These are phyloP conservation scores for Leptoclinus maculatus DNA, from an alignment of 2,797 vertebrate genomes.

Conservation along the genomic window DNA sequence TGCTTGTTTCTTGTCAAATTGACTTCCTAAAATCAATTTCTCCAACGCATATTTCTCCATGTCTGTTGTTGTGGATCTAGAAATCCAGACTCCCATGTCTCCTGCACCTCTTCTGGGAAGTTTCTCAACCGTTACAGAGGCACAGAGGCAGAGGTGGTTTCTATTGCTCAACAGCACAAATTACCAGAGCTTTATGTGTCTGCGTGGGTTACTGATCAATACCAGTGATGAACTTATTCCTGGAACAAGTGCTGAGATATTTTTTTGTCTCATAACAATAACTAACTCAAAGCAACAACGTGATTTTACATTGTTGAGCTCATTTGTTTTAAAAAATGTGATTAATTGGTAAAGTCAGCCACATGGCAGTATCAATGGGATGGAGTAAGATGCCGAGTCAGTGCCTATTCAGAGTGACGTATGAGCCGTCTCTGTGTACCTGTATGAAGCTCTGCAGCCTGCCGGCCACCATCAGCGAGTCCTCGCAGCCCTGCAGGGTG, in stretches of 20 bases:
- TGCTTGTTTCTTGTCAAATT: not conserved
- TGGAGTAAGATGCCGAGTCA: not conserved
- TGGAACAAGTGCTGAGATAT: not conserved
- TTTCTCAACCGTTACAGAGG: not conserved
- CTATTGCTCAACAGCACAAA: not conserved
- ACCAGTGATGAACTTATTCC: not conserved
- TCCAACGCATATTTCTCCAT: not conserved
- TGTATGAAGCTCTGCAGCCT: slow-evolving; percentile 92
- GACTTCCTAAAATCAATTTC: not conserved
- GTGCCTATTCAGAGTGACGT: not conserved
- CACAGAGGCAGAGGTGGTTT: not conserved
- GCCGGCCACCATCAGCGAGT: slow-evolving; percentile 89
- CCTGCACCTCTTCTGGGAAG: not conserved
- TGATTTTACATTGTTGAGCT: not conserved
- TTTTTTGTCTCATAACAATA: not conserved
- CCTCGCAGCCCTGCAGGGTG: slow-evolving; percentile 91
- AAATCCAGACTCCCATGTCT: not conserved
- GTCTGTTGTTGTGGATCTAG: not conserved
- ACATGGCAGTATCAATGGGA: not conserved
- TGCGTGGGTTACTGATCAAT: slow-evolving; percentile 1
- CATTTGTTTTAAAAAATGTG: not conserved
- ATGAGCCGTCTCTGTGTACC: slow-evolving; percentile 43
- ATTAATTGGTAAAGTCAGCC: not conserved
- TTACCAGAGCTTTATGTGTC: not conserved
- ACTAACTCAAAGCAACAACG: not conserved